Evolutionary conservation across 2,797 vertebrate genomes (phyloP).

Genomic region (Lateolabrax maculatus): DNA sequence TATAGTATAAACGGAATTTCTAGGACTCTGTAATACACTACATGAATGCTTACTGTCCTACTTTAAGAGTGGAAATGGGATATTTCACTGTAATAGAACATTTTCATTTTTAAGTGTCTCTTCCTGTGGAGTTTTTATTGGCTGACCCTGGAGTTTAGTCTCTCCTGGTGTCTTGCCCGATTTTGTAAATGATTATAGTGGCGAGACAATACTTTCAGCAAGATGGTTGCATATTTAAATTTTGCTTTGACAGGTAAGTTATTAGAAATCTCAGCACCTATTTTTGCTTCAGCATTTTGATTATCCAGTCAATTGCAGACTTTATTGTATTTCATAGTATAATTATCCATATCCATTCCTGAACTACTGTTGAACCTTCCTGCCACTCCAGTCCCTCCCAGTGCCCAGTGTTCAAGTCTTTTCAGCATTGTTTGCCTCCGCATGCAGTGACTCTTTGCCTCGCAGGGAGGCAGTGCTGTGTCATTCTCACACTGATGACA

Average conservation of each 20-base stretch:
- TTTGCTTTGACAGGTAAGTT: neutral
- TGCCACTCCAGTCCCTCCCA: neutral
- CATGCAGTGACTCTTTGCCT: constrained; percentile 73
- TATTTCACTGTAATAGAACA: constrained; percentile 1
- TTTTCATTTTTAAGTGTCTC: neutral
- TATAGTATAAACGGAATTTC: neutral
- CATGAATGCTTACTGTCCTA: neutral
- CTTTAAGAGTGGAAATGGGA: neutral
- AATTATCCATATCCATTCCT: constrained; percentile 5
- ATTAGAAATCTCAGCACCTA: neutral
- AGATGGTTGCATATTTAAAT: neutral
- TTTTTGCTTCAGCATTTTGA: neutral
- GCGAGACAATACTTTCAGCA: neutral
- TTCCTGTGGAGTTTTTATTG: constrained; percentile 1
- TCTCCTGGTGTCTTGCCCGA: constrained; percentile 12
- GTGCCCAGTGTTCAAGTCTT: neutral
- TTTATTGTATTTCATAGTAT: neutral
- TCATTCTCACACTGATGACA: constrained; percentile 55
- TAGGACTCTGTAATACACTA: neutral
- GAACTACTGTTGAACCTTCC: no score
- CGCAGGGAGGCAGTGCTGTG: constrained; percentile 86
- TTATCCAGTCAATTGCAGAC: neutral
- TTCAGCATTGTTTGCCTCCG: constrained; percentile 32
- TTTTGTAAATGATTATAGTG: constrained; percentile 2
- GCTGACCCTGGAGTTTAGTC: neutral